Evolutionary conservation across 2,113 vertebrate species (phyloP).

Genomic region (Egretta garzetta): DNA sequence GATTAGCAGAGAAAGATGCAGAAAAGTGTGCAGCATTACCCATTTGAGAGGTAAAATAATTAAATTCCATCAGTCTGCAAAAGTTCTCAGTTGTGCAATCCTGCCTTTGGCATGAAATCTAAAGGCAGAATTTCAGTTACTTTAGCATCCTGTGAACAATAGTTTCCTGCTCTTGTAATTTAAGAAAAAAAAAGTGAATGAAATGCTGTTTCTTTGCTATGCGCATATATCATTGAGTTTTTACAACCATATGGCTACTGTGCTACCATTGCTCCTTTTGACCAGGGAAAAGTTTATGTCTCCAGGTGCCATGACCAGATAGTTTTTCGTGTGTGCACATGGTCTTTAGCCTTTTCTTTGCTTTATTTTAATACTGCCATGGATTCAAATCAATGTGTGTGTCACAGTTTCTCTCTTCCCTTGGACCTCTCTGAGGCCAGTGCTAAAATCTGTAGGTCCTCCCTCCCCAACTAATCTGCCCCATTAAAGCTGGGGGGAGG

Average conservation of each 20-base stretch:
- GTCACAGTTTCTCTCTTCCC: not conserved
- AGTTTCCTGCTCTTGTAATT: not conserved
- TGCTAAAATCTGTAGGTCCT: not conserved
- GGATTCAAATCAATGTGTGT: not conserved
- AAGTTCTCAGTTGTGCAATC: not conserved
- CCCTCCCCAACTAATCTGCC: not conserved
- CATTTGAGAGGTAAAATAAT: slow-evolving; percentile 5
- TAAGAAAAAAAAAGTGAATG: not conserved
- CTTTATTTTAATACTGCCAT: not conserved
- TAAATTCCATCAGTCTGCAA: not conserved
- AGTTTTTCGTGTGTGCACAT: not conserved
- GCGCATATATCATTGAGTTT: not conserved
- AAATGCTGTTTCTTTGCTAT: not conserved
- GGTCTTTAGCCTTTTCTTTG: not conserved
- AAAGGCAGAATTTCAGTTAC: not conserved
- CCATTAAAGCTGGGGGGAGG: not conserved
- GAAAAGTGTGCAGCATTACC: not conserved
- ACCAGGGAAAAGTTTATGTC: not conserved
- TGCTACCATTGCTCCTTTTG: not conserved
- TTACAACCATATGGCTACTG: not conserved
- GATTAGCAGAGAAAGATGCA: not conserved
- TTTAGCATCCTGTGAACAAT: not conserved
- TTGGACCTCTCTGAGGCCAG: not conserved
- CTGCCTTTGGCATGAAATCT: not conserved
- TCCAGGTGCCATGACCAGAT: not conserved